Conservation (phyloP, 92 coral and sea anemone genomes). For the Umimayanthus kanabou region DNA sequence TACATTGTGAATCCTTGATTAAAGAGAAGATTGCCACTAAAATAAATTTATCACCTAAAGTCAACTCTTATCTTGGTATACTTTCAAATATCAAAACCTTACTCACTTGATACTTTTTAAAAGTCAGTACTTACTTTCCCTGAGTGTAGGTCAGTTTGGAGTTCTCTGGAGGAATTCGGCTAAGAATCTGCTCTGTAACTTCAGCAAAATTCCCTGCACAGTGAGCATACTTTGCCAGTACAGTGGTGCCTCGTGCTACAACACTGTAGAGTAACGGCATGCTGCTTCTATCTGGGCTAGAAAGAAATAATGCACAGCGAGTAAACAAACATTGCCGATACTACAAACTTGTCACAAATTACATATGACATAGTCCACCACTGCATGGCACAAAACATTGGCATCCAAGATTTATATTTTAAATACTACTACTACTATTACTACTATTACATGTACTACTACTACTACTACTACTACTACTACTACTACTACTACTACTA, state of each 20-base stretch:
- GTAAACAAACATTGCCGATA: too few species aligned
- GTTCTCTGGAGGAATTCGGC: slow-evolving; percentile 97
- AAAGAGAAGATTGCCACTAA: background rate
- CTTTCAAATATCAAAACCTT: background rate
- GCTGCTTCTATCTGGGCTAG: slow-evolving; percentile 17
- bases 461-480: too few species aligned
- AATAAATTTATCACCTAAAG: background rate
- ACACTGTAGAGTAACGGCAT: slow-evolving; percentile 97
- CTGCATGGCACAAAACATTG: background rate
- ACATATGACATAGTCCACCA: too few species aligned
- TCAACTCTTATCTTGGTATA: background rate
- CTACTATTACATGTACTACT: too few species aligned
- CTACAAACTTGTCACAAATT: too few species aligned
- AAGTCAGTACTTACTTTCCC: slow-evolving; percentile 70
- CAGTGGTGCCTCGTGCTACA: slow-evolving; percentile 98
- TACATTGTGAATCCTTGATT: background rate
- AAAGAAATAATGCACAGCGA: background rate
- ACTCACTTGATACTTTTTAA: too few species aligned
- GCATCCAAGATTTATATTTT: too few species aligned
- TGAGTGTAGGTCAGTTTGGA: slow-evolving; percentile 98
- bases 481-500: too few species aligned
- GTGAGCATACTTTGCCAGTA: slow-evolving; percentile 94
- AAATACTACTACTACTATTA: too few species aligned
- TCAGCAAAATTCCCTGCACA: slow-evolving; percentile 99
- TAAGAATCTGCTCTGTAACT: slow-evolving; percentile 93